Evolutionary conservation across 2,113 vertebrate genomes (phyloP).

Genomic region (Leiothrix lutea): DNA sequence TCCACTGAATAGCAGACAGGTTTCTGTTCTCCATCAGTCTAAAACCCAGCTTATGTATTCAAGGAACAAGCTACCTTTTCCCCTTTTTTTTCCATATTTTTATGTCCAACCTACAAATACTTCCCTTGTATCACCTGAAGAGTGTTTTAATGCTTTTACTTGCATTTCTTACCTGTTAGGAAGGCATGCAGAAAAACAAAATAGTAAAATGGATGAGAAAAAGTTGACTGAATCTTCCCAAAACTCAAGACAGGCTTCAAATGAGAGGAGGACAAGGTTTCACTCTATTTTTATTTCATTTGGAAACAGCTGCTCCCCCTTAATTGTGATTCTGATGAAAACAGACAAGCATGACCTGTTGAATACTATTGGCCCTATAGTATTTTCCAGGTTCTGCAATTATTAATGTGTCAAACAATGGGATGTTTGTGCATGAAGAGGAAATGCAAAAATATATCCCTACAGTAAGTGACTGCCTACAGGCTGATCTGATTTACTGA

Average conservation of each 20-base stretch:
- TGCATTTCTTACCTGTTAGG: neutral
- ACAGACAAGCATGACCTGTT: conserved; percentile 59
- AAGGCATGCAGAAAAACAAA: neutral
- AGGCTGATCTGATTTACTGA: conserved; percentile 60
- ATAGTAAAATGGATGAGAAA: neutral
- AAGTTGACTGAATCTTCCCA: neutral
- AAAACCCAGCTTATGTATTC: neutral
- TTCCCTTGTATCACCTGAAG: neutral
- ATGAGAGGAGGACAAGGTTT: neutral
- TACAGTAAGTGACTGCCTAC: conserved; percentile 36
- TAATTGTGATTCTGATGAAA: conserved; percentile 63
- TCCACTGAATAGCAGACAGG: neutral
- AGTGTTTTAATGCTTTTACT: neutral
- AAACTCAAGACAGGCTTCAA: neutral
- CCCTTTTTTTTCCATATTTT: neutral
- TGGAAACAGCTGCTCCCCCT: neutral
- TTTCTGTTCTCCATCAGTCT: neutral
- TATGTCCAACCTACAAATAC: neutral
- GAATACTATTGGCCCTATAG: conserved; percentile 46
- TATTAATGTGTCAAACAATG: conserved; percentile 56
- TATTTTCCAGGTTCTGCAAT: conserved; percentile 56
- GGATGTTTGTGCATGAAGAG: neutral
- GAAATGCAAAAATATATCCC: conserved; percentile 47
- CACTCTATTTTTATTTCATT: conserved; percentile 33
- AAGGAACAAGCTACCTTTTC: neutral